Percentiles rank a stretch among this genome's conserved stretches.
phyloP scores from a whole-genome alignment of 2,888 invertebrate genomes.

The Stenoptilia bipunctidactyla region DNA sequence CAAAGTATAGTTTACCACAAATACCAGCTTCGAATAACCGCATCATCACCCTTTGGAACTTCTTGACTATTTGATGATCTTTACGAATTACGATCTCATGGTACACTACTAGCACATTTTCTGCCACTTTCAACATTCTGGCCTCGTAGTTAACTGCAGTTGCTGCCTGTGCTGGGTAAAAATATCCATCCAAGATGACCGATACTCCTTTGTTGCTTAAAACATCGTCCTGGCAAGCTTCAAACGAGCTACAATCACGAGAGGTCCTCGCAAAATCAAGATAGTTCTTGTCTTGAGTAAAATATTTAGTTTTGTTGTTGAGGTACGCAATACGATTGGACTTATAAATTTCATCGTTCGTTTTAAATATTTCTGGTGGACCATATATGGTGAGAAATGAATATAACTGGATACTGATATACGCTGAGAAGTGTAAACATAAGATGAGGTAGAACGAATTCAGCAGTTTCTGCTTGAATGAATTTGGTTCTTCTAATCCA shows the following conservation, averaged over 20 bases:
- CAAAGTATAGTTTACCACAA: slow-evolving; percentile 29
- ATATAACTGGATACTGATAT: slow-evolving; percentile 39
- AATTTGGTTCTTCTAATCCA: slow-evolving; percentile 28
- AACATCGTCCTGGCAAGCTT: slow-evolving; percentile 26
- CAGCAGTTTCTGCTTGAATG: slow-evolving; percentile 37
- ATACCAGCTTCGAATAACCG: slow-evolving; percentile 49
- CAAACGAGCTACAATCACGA: slow-evolving; percentile 26
- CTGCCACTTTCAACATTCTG: slow-evolving; percentile 26
- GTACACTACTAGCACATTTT: slow-evolving; percentile 35
- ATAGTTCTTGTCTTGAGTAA: slow-evolving; percentile 31
- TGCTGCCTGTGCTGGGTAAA: slow-evolving; percentile 29
- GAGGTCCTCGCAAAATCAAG: slow-evolving; percentile 28
- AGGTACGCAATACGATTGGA: slow-evolving; percentile 33
- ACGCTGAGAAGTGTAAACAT: slow-evolving; percentile 36
- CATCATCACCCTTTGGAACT: slow-evolving; percentile 23
- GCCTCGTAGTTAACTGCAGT: slow-evolving; percentile 42
- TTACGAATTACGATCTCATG: slow-evolving; percentile 45
- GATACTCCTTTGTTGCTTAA: slow-evolving; percentile 33
- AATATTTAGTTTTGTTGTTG: slow-evolving; percentile 26
- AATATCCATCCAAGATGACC: slow-evolving; percentile 26
- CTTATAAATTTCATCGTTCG: slow-evolving; percentile 30
- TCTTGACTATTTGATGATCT: slow-evolving; percentile 22
- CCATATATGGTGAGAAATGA: slow-evolving; percentile 39
- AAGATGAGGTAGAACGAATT: slow-evolving; percentile 36
- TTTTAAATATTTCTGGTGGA: slow-evolving; percentile 32